Conservation (phyloP, 2,888 invertebrate genomes). For the Luperina testacea region DNA sequence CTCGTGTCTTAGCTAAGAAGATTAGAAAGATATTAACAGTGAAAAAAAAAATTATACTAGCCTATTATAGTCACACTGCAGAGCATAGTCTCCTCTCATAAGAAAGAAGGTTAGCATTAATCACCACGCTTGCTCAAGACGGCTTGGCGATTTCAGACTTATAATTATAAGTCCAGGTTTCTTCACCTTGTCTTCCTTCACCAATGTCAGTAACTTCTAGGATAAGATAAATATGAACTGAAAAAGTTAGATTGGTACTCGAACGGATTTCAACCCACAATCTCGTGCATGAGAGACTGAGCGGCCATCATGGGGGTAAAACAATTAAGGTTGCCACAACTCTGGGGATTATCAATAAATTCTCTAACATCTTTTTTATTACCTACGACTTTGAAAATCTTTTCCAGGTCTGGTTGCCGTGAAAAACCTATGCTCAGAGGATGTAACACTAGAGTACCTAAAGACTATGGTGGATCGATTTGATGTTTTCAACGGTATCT, state of each 20-base stretch:
- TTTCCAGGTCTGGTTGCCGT: background rate
- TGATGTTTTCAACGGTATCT: background rate
- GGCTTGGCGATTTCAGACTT: too few species aligned
- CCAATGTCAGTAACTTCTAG: too few species aligned
- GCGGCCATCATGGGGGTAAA: background rate
- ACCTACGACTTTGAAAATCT: background rate
- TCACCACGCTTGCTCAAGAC: too few species aligned
- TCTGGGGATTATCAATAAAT: background rate
- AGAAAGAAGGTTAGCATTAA: too few species aligned
- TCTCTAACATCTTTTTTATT: background rate
- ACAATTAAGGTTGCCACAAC: background rate
- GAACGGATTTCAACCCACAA: too few species aligned
- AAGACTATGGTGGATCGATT: background rate
- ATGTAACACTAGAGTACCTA: background rate
- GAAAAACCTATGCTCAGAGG: background rate
- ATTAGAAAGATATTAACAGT: background rate
- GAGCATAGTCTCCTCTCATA: too few species aligned
- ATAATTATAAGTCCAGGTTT: too few species aligned
- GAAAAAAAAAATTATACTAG: background rate
- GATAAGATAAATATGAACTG: too few species aligned
- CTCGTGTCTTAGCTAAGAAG: background rate
- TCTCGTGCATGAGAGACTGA: too few species aligned
- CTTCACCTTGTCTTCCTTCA: too few species aligned
- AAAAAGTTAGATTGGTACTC: too few species aligned
- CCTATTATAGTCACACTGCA: too few species aligned